Conservation (phyloP, 2,888 invertebrate species). For the Entomobrya proxima region DNA sequence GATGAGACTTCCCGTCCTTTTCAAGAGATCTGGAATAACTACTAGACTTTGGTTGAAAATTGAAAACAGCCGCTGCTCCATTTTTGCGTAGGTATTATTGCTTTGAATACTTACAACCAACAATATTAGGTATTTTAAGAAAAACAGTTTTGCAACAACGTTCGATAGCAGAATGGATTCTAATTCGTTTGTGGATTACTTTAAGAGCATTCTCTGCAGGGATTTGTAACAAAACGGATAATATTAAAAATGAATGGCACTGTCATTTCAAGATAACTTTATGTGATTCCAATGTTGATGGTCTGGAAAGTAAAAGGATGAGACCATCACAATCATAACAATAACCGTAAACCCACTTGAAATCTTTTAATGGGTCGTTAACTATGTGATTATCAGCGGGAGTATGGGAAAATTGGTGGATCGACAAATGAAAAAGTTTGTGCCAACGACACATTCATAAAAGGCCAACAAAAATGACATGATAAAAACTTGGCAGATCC, state of each 20-base stretch:
- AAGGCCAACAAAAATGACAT: too few relatives aligned
- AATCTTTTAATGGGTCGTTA: slow-evolving; percentile 28
- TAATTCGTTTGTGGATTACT: neutral
- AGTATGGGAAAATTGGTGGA: neutral
- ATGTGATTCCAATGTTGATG: neutral
- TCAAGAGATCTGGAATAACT: too few relatives aligned
- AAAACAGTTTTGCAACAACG: too few relatives aligned
- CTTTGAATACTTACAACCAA: too few relatives aligned
- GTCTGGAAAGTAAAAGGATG: slow-evolving; percentile 7
- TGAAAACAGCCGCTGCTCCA: too few relatives aligned
- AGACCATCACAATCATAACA: slow-evolving; percentile 23
- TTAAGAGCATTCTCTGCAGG: neutral
- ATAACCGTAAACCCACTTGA: slow-evolving; percentile 21
- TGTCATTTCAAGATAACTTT: neutral
- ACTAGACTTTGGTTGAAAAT: too few relatives aligned
- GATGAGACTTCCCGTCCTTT: too few relatives aligned
- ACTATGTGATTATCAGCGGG: neutral
- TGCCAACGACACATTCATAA: neutral
- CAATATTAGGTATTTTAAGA: too few relatives aligned
- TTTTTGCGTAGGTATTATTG: too few relatives aligned
- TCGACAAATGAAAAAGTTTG: neutral
- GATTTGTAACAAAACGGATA: neutral
- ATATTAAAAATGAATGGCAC: neutral
- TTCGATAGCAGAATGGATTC: neutral
- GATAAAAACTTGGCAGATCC: too few relatives aligned